These are phyloP conservation scores for Nyleta sp. DNA, from an alignment of 2,888 invertebrate species.

Conservation along the genomic window DNA sequence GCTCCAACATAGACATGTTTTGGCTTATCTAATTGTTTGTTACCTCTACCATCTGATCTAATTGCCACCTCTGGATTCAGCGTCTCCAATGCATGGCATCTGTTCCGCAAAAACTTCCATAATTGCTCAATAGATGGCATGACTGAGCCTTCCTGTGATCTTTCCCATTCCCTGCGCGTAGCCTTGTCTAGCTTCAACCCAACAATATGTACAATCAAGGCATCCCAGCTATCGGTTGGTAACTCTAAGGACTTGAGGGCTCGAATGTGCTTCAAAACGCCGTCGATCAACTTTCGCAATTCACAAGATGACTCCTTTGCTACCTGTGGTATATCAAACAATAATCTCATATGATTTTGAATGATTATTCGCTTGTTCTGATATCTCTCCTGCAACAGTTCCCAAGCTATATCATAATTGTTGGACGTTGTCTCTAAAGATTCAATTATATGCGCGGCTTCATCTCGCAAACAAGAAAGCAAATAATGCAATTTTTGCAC, in stretches of 20 bases:
- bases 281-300: no score
- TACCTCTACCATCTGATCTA: not conserved
- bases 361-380: conserved; percentile 12
- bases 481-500: conserved; percentile 26
- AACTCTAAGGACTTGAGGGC: not conserved
- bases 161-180: conserved; percentile 14
- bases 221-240: not conserved
- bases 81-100: conserved; percentile 11
- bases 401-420: conserved; percentile 19
- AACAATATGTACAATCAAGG: not conserved
- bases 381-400: conserved; percentile 6
- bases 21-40: not conserved
- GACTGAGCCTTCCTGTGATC: not conserved
- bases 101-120: conserved; percentile 21
- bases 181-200: not conserved
- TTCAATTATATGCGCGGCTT: conserved; percentile 10
- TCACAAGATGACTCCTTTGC: no score
- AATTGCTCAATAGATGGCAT: conserved; percentile 17
- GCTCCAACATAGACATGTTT: not conserved
- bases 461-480: conserved; percentile 4
- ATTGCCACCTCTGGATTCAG: not conserved
- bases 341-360: not conserved
- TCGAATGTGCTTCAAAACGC: not conserved
- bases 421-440: conserved; percentile 6
- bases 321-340: not conserved